Percentiles rank a stretch among this genome's conserved stretches.
phyloP scores from a whole-genome alignment of 2,113 vertebrate species.

The Ochotona curzoniae region DNA sequence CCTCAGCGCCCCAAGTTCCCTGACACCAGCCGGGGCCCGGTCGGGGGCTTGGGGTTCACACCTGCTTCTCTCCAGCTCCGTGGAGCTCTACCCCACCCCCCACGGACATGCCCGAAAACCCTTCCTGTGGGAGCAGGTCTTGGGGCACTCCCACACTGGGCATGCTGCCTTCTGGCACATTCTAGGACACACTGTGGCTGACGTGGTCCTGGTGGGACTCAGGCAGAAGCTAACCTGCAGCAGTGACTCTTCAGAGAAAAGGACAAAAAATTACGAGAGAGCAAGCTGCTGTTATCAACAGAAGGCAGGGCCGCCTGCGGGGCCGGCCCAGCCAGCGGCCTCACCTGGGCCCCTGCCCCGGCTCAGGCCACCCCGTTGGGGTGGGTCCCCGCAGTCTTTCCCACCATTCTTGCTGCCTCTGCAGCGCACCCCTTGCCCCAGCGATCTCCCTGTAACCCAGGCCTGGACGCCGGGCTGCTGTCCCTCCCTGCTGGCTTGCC shows the following conservation, averaged over 20 bases:
- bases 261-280: too few relatives aligned
- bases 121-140: not conserved
- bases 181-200: not conserved
- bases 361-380: too few relatives aligned
- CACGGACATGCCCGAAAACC: not conserved
- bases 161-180: not conserved
- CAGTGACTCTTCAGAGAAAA: not conserved
- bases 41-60: too few relatives aligned
- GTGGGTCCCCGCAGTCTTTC: not conserved
- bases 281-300: rapidly evolving
- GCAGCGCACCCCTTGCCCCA: not conserved
- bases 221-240: too few relatives aligned
- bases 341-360: not conserved
- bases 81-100: too few relatives aligned
- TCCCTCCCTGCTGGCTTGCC: too few relatives aligned
- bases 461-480: not conserved
- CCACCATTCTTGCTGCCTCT: not conserved
- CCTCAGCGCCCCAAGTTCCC: too few relatives aligned
- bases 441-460: not conserved
- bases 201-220: not conserved
- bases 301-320: not conserved
- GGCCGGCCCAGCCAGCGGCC: not conserved
- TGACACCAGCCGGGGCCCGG: too few relatives aligned
- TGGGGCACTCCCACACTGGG: too few relatives aligned
- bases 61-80: too few relatives aligned